Base-by-base conservation (phyloP, 2,888 invertebrate species). In the Ditula angustiorana region DNA sequence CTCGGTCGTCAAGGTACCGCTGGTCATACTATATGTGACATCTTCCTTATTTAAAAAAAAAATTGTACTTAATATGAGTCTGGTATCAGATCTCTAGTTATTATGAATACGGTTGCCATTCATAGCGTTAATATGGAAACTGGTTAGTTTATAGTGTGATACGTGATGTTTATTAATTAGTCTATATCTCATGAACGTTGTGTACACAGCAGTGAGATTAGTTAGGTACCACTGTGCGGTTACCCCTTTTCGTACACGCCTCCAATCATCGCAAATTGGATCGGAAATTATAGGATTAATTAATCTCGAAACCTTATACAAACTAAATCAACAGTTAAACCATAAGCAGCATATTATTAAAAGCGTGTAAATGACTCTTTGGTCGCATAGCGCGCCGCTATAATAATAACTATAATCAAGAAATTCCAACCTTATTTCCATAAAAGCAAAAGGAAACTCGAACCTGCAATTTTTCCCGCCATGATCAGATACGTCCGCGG, bases 161-260 rank as follows among this genome's bases (percentile, higher is more conserved):
- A 50, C 23, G 44, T 50, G 50, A 57, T 58, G 57, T 63, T 63
- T 63, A 58, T 57, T 57, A 63, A 63, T 63, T 63, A 57, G 50
- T 7, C 13, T 16, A 50, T 57, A 63, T 50, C 56, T 62, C 63
- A 26, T 58, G 50, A 44, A 35, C 30, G 49, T 7, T 33, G 47
- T 47, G 26, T 55, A 23, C 35, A 63, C 57, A 63, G 44, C 28
- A 47, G 46, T 19, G 11, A 44, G 57, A 63, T 63, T 63, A 58
- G 33, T 33, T 23, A 23, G 53, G 33, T 13, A 56, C 10, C 35
- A 37, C 23, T 35, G 33, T 44, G 63, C 21, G 57, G 57, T 58
- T 58, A 30, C 57, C 50, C 57, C 50, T 33, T 52, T 55, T 58
- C 57, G 57, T n/a, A 23, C 53, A 53, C 13, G 44, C 35, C 21